Evolutionary conservation across 2,888 invertebrate genomes (phyloP).

Genomic region (Cloeon dipterum): DNA sequence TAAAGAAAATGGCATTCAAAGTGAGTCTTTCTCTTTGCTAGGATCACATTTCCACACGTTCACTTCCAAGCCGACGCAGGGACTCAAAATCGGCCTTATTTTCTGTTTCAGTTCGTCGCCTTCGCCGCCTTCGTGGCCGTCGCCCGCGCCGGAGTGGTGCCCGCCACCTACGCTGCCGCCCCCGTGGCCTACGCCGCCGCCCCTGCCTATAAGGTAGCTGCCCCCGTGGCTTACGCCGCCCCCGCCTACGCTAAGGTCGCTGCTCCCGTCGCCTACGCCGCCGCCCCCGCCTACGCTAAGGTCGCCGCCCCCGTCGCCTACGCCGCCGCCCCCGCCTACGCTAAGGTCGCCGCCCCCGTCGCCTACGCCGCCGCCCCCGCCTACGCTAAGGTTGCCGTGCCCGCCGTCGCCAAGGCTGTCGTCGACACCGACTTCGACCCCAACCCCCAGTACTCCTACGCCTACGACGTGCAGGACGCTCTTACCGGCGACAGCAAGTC

Average conservation of each 20-base stretch:
- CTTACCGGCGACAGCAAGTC: conserved; percentile 7
- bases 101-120: conserved; percentile 3
- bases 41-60: too few relatives aligned
- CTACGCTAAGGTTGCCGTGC: not conserved
- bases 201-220: not conserved
- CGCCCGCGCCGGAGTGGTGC: conserved; percentile 1
- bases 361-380: conserved; percentile 1
- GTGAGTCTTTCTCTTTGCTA: too few relatives aligned
- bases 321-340: conserved; percentile 4
- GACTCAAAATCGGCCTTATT: too few relatives aligned
- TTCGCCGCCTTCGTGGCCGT: conserved; percentile 5
- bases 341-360: conserved; percentile 3
- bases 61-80: too few relatives aligned
- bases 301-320: conserved; percentile 2
- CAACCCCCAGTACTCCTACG: conserved; percentile 6
- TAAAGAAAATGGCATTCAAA: too few relatives aligned
- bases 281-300: not conserved
- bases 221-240: conserved; percentile 1
- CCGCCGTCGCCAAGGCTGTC: conserved; percentile 2
- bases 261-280: not conserved
- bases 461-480: conserved; percentile 6
- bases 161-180: not conserved
- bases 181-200: conserved; percentile 2
- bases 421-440: conserved; percentile 7
- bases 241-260: not conserved